These are phyloP conservation scores for Anthoptus insignis DNA, from an alignment of 2,888 invertebrate species.

Conservation along the genomic window DNA sequence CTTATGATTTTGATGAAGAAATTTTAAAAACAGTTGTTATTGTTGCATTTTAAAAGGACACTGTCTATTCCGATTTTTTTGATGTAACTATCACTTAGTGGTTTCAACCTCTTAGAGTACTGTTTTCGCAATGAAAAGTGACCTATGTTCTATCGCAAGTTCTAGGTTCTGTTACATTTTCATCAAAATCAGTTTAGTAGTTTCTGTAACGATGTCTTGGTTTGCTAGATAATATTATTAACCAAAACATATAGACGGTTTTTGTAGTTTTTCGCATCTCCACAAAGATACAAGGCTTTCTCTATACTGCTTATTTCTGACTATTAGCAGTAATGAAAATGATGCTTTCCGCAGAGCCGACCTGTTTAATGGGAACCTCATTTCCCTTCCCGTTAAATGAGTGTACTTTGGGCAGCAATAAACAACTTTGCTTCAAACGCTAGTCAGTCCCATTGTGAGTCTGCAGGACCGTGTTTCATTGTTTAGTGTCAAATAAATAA, in stretches of 20 bases:
- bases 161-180: too few species aligned
- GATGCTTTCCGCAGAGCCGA: constrained; percentile 52
- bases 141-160: too few species aligned
- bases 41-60: background rate
- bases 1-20: background rate
- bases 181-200: too few species aligned
- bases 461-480: constrained; percentile 26
- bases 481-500: constrained; percentile 36
- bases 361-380: constrained; percentile 52
- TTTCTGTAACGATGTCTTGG: too few species aligned
- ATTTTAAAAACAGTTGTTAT: background rate
- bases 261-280: constrained; percentile 13
- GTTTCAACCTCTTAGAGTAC: too few species aligned
- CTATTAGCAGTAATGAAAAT: constrained; percentile 54
- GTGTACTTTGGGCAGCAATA: constrained; percentile 47
- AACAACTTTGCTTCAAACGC: constrained; percentile 50
- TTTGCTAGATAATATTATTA: too few species aligned
- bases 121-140: too few species aligned
- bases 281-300: constrained; percentile 34
- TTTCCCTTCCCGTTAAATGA: constrained; percentile 49
- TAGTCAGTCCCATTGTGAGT: constrained; percentile 35
- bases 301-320: constrained; percentile 51
- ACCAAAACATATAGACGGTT: background rate
- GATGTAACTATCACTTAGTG: too few species aligned
- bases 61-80: too few species aligned